Evolutionary conservation across 1,140 invertebrate genomes (phyloP).

Genomic region (Zaprionus africanus): DNA sequence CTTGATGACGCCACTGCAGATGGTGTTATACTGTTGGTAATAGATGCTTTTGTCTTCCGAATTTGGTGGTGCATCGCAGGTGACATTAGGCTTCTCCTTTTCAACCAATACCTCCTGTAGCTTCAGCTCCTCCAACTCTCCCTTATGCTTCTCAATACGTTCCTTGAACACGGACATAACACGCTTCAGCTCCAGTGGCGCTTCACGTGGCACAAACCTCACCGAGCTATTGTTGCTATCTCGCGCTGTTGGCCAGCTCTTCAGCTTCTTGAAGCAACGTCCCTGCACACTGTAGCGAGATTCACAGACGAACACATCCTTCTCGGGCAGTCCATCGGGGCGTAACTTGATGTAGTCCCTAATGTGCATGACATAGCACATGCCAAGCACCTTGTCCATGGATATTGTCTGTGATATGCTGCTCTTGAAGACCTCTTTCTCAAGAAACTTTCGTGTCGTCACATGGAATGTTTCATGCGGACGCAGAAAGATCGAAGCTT

Average conservation of each 20-base stretch:
- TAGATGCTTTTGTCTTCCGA: slow-evolving; percentile 92
- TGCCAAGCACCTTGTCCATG: slow-evolving; percentile 94
- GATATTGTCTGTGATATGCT: slow-evolving; percentile 90
- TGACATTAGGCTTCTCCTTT: slow-evolving; percentile 90
- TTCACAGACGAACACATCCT: slow-evolving; percentile 99
- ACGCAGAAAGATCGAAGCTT: slow-evolving; percentile 91
- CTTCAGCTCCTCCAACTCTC: slow-evolving; percentile 94
- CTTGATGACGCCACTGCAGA: slow-evolving; percentile 92
- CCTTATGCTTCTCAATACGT: slow-evolving; percentile 94
- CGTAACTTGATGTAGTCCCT: slow-evolving; percentile 97
- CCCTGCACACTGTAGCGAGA: slow-evolving; percentile 95
- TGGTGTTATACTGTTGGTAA: slow-evolving; percentile 96
- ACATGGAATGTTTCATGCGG: slow-evolving; percentile 98
- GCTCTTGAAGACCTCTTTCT: slow-evolving; percentile 98
- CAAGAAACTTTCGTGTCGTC: slow-evolving; percentile 96
- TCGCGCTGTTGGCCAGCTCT: slow-evolving; percentile 90
- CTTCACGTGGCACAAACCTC: slow-evolving; percentile 89
- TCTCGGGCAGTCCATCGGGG: slow-evolving; percentile 94
- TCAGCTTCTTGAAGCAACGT: slow-evolving; percentile 97
- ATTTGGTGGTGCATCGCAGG: slow-evolving; percentile 86
- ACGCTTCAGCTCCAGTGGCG: slow-evolving; percentile 91
- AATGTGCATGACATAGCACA: slow-evolving; percentile 97
- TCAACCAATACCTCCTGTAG: slow-evolving; percentile 91
- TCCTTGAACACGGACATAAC: slow-evolving; percentile 97
- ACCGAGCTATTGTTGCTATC: slow-evolving; percentile 86